Evolutionary conservation across 2,113 vertebrate genomes (phyloP).

Genomic region (Amia ocellicauda): DNA sequence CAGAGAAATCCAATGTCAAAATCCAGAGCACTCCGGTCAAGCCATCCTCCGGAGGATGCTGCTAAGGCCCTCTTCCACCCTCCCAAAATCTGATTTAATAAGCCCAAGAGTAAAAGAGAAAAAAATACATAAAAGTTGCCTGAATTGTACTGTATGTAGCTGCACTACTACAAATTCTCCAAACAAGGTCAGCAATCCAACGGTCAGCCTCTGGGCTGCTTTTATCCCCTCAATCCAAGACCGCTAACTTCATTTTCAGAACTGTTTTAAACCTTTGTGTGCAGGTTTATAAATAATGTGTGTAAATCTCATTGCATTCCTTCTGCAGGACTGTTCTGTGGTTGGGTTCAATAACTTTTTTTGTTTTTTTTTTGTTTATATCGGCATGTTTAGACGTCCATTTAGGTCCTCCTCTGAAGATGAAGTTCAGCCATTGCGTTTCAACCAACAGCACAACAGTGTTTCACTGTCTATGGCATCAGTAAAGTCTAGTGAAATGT

Average conservation of each 20-base stretch:
- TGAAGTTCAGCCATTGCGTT: conserved; percentile 81
- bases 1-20: conserved; percentile 94
- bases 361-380: conserved; percentile 59
- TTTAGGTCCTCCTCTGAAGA: conserved; percentile 81
- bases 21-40: conserved; percentile 98
- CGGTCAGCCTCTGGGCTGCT: conserved; percentile 77
- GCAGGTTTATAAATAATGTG: conserved; percentile 78
- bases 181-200: conserved; percentile 79
- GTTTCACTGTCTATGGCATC: conserved; percentile 83
- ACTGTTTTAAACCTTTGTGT: conserved; percentile 83
- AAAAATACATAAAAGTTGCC: conserved; percentile 72
- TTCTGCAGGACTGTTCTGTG: conserved; percentile 81
- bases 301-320: conserved; percentile 89
- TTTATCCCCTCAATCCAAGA: conserved; percentile 73
- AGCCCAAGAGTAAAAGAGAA: conserved; percentile 53
- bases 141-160: conserved; percentile 98
- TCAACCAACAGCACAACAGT: conserved; percentile 80
- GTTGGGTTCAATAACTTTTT: conserved; percentile 74
- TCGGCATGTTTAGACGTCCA: conserved; percentile 80
- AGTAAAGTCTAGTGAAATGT: conserved; percentile 80
- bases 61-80: conserved; percentile 46
- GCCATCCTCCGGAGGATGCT: conserved; percentile 92
- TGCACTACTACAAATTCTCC: conserved; percentile 89
- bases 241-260: conserved; percentile 85
- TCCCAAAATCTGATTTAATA: conserved; percentile 32